Percentiles rank a stretch among this genome's conserved stretches.
Conservation (phyloP, 1,140 invertebrate species). For the Zeugodacus cucurbitae region DNA sequence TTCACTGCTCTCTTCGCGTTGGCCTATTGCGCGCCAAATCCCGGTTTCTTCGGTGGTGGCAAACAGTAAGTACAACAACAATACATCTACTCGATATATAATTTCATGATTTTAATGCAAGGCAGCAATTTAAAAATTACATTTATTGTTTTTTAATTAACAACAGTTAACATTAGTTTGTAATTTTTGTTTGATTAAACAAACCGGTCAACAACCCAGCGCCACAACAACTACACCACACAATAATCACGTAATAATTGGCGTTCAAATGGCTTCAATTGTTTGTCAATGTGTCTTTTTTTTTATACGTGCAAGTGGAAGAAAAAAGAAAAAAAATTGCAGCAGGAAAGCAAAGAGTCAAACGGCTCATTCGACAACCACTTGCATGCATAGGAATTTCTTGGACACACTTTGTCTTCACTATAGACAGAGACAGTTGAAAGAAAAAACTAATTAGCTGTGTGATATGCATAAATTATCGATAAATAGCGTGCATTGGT, state of each 20-base stretch:
- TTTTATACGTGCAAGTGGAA: neutral
- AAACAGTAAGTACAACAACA: constrained; percentile 56
- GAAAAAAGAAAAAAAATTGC: too few species aligned
- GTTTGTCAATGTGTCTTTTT: neutral
- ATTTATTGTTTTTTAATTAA: constrained; percentile 19
- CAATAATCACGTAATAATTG: neutral
- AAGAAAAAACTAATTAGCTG: constrained; percentile 50
- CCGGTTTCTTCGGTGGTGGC: constrained; percentile 54
- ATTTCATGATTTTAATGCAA: neutral
- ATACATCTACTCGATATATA: neutral
- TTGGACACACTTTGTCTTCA: constrained; percentile 50
- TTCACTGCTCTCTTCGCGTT: constrained; percentile 57
- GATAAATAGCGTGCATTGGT: constrained; percentile 57
- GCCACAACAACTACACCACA: too few species aligned
- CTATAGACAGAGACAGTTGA: neutral
- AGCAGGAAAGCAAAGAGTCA: neutral
- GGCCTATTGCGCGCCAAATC: constrained; percentile 57
- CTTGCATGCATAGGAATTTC: constrained; percentile 54
- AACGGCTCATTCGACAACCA: neutral
- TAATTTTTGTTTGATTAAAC: constrained; percentile 46
- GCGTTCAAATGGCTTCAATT: neutral
- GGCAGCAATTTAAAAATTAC: neutral
- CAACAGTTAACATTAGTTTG: neutral
- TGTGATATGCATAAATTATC: constrained; percentile 49
- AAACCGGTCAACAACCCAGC: constrained; percentile 54